These are phyloP conservation scores for Agrotis ipsilon DNA, from an alignment of 2,888 invertebrate genomes.

Conservation along the genomic window DNA sequence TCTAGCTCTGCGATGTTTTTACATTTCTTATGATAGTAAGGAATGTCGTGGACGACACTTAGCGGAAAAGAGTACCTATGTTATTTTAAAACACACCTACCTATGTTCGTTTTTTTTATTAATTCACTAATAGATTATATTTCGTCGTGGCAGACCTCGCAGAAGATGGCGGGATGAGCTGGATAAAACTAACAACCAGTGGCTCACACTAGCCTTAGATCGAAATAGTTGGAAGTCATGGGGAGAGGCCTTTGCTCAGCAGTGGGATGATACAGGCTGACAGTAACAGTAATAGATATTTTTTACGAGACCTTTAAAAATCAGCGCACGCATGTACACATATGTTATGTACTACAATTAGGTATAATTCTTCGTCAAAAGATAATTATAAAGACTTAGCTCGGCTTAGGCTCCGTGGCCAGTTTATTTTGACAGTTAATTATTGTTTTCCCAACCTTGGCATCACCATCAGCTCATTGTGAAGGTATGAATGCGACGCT, in stretches of 20 bases:
- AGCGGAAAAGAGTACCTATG: slow-evolving; percentile 1
- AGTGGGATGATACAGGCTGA: too few relatives aligned
- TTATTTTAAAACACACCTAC: neutral
- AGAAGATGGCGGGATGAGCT: too few relatives aligned
- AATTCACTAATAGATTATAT: neutral
- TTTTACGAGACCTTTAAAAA: neutral
- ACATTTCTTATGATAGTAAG: slow-evolving; percentile 8
- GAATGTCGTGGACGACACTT: neutral
- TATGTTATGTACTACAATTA: too few relatives aligned
- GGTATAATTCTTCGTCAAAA: neutral
- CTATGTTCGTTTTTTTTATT: neutral
- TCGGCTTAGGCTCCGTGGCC: neutral
- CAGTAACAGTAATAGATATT: too few relatives aligned
- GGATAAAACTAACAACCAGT: too few relatives aligned
- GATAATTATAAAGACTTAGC: slow-evolving; percentile 15
- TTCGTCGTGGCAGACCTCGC: too few relatives aligned
- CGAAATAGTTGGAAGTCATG: too few relatives aligned
- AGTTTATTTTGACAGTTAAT: slow-evolving; percentile 1
- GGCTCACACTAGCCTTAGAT: too few relatives aligned
- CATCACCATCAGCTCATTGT: neutral
- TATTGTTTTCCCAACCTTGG: slow-evolving; percentile 16
- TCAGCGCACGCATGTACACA: neutral
- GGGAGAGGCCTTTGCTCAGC: too few relatives aligned
- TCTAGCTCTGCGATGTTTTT: slow-evolving; percentile 2
- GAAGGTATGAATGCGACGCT: neutral